A percentile compares a stretch with the other conserved stretches of the same genome.
phyloP scores from a whole-genome alignment of 2,113 vertebrate species.

The Trogon surrucura region DNA sequence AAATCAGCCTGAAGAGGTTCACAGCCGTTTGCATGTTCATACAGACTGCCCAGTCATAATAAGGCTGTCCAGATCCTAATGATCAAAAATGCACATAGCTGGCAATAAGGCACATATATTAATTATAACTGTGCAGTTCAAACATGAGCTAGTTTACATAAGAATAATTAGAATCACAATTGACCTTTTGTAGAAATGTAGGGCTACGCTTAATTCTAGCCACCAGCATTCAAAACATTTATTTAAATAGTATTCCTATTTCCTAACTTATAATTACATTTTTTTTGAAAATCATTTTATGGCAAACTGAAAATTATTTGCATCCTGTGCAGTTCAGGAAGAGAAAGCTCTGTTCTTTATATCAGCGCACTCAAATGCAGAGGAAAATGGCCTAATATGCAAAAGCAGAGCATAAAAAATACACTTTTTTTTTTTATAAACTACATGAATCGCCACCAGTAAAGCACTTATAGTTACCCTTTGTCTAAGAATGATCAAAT shows the following conservation, averaged over 20 bases:
- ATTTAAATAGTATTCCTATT: constrained; percentile 37
- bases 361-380: background rate
- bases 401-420: background rate
- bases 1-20: background rate
- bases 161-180: constrained; percentile 67
- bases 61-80: constrained; percentile 8
- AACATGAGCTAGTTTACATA: constrained; percentile 57
- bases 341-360: background rate
- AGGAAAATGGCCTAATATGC: background rate
- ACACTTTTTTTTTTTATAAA: background rate
- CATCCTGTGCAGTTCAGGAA: background rate
- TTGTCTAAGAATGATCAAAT: background rate
- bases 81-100: background rate
- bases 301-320: background rate
- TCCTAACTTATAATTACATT: background rate
- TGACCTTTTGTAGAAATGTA: constrained; percentile 56
- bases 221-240: constrained; percentile 50
- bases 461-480: background rate
- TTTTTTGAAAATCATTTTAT: background rate
- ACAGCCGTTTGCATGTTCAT: background rate
- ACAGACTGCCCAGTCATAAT: background rate
- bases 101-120: constrained; percentile 18
- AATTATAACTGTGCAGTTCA: constrained; percentile 47
- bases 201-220: constrained; percentile 59
- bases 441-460: background rate